Conservation (phyloP, 2,888 invertebrate species). For the Drosophila prolongata region DNA sequence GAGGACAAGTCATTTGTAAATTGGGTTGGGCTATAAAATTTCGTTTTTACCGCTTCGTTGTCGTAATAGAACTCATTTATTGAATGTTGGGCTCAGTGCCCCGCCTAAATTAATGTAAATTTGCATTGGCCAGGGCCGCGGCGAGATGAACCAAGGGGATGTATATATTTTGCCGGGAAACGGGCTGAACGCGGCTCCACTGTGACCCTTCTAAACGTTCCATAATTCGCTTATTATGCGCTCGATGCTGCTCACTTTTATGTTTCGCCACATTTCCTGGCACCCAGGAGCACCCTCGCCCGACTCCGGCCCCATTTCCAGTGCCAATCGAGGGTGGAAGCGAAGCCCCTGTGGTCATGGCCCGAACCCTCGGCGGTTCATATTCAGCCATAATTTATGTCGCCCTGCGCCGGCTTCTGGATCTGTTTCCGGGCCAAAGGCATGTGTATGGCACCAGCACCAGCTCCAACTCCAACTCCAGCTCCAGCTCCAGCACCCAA, state of each 20-base stretch:
- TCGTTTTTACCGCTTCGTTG: constrained; percentile 82
- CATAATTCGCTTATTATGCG: constrained; percentile 83
- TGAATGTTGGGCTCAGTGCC: constrained; percentile 46
- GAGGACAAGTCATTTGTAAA: constrained; percentile 63
- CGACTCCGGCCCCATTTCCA: constrained; percentile 38
- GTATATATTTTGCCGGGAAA: neutral
- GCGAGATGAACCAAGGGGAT: neutral
- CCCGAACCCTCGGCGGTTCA: constrained; percentile 53
- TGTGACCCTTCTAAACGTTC: constrained; percentile 79
- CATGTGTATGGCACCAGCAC: constrained; percentile 25
- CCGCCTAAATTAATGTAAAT: constrained; percentile 72
- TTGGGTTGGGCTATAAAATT: constrained; percentile 81
- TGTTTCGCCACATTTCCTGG: constrained; percentile 77
- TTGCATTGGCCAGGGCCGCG: constrained; percentile 54
- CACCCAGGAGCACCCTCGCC: constrained; percentile 47
- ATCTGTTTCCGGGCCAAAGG: constrained; percentile 23
- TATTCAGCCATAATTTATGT: constrained; percentile 83
- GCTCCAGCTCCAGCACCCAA: constrained; percentile 40
- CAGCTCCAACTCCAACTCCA: constrained; percentile 36
- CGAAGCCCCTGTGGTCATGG: constrained; percentile 41
- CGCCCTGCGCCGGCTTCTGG: constrained; percentile 61
- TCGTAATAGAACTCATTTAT: constrained; percentile 84
- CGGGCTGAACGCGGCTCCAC: neutral
- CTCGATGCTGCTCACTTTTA: constrained; percentile 75
- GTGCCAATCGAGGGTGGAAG: neutral